phyloP scores from a whole-genome alignment of 2,888 invertebrate species.

The Pristionchus mayeri region DNA sequence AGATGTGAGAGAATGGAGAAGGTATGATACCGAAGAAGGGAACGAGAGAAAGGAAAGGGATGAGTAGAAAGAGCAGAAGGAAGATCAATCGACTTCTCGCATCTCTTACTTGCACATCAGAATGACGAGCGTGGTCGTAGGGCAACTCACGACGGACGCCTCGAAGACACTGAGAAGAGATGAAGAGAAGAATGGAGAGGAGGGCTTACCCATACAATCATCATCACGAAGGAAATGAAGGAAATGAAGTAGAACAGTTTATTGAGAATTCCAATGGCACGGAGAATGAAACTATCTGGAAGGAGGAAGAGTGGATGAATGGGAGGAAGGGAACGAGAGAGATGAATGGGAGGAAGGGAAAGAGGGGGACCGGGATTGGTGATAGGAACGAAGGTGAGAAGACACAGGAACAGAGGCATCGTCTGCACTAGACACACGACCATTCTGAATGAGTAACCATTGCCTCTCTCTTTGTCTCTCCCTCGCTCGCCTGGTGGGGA shows the following conservation, averaged over 20 bases:
- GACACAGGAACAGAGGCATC: slow-evolving; percentile 30
- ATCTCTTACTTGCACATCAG: slow-evolving; percentile 42
- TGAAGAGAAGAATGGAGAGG: neutral
- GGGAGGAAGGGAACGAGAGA: neutral
- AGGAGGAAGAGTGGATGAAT: neutral
- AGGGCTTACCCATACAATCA: slow-evolving; percentile 29
- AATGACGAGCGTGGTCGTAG: slow-evolving; percentile 40
- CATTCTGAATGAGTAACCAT: neutral
- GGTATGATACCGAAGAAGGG: slow-evolving; percentile 6
- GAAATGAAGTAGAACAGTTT: neutral
- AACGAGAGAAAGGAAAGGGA: neutral
- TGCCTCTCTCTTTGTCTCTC: neutral
- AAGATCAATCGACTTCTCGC: slow-evolving; percentile 28
- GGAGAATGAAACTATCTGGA: slow-evolving; percentile 40
- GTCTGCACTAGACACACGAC: neutral
- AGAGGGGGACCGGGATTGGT: neutral
- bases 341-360: neutral
- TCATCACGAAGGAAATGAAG: neutral
- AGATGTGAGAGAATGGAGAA: neutral
- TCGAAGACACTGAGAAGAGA: neutral
- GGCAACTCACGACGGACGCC: too few relatives aligned
- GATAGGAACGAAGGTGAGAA: slow-evolving; percentile 4
- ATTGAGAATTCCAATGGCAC: neutral
- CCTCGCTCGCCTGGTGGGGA: slow-evolving; percentile 28
- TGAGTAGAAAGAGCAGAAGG: slow-evolving; percentile 1